Base-by-base conservation (phyloP, 2,888 invertebrate species). In the Eucera pruinosa region DNA sequence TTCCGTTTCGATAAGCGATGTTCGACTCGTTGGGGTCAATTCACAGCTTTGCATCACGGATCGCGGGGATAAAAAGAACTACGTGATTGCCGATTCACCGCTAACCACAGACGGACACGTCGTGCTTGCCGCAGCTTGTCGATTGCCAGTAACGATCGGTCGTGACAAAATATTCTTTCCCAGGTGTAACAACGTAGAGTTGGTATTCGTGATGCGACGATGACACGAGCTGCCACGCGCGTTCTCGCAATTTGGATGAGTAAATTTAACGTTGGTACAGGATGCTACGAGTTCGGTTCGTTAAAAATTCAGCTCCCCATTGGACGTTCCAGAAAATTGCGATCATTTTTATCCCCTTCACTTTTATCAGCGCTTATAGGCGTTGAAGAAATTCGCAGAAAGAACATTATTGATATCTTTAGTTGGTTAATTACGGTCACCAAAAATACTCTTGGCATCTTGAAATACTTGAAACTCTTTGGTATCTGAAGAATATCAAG, bases 81-180 rank as follows among this genome's bases (percentile, higher is more conserved):
- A 71, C 74, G 71, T 71, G 74, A 71, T 74, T 58, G 74, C 36
- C 62, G 74, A 74, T 74, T 74, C 74, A 74, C 74, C 71, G 74
- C 74, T 74, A 74, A 18, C 57, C 62, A n/a, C 43, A 45, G 18
- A 55, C 45, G 30, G 55, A 62, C 71, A 57, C 70, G 71, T 64
- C 20, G 48, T 13, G 45, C 47, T 55, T 39, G 39, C 15, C 11
- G 11, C 25, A 18, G 55, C 39, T 55, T 18, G 70, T 50, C 62
- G 62, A 66, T 67, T n/a, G 55, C 57, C 48, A 47, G 65, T 65
- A 58, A 71, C 71, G 55, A 55, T 74, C 48, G 65, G 2, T 36
- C 62, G 73, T 62, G 71, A 62, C 71, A 70, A 74, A 64, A 50
- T 64, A 64, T 74, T 71, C 71, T 27, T 48, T n/a, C 39, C 33